phyloP scores from a whole-genome alignment of 2,113 vertebrate species.

The Trachemys scripta region DNA sequence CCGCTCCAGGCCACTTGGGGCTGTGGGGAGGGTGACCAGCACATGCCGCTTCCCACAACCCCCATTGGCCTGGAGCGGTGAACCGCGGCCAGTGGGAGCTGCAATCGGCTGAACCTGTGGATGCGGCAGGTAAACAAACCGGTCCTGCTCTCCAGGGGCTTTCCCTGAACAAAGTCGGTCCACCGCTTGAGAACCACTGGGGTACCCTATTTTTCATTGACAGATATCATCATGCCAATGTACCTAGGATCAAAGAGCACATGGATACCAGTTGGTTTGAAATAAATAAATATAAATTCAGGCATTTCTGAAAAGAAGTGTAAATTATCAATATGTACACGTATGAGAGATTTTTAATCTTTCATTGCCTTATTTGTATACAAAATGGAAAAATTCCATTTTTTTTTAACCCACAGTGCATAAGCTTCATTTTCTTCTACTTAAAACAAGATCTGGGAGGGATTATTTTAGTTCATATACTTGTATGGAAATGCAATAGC shows the following conservation, averaged over 20 bases:
- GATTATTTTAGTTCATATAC: not conserved
- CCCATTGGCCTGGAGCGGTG: too few species aligned
- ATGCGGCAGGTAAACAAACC: too few species aligned
- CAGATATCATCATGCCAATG: not conserved
- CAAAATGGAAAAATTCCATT: not conserved
- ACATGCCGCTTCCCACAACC: too few species aligned
- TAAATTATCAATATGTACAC: not conserved
- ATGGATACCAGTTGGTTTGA: not conserved
- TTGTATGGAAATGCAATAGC: not conserved
- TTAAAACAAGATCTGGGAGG: not conserved
- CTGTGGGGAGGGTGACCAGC: too few species aligned
- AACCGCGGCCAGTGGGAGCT: too few species aligned
- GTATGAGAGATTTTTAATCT: not conserved
- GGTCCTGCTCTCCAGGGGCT: too few species aligned
- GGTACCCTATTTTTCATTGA: not conserved
- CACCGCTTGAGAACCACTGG: too few species aligned
- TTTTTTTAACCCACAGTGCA: conserved; percentile 35
- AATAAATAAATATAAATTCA: not conserved
- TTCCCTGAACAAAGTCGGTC: too few species aligned
- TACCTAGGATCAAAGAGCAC: not conserved
- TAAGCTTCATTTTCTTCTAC: conserved; percentile 17
- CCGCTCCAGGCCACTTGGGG: too few species aligned
- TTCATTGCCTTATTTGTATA: not conserved
- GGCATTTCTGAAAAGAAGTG: not conserved
- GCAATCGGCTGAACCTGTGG: too few species aligned